Evolutionary conservation across 2,797 vertebrate genomes (phyloP).

Genomic region (Sarcoramphus papa): DNA sequence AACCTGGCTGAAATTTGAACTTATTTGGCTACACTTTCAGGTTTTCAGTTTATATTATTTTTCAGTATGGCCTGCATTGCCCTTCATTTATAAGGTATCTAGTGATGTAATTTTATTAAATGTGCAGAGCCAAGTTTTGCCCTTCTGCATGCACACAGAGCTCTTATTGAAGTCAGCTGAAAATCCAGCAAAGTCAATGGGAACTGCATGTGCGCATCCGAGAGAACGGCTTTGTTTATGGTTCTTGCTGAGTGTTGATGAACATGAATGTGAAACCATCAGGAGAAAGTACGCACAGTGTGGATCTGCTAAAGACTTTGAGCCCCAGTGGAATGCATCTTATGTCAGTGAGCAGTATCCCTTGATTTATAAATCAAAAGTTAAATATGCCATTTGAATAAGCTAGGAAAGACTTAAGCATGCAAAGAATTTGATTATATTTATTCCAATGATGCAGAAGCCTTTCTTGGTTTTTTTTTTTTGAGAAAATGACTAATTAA

Average conservation of each 20-base stretch:
- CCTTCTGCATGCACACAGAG: not conserved
- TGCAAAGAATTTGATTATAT: not conserved
- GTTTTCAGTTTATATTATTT: slow-evolving; percentile 19
- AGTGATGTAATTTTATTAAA: slow-evolving; percentile 24
- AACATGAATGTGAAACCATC: slow-evolving; percentile 5
- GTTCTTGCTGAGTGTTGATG: slow-evolving; percentile 36
- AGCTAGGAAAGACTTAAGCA: not conserved
- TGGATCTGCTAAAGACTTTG: slow-evolving; percentile 21
- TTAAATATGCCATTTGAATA: not conserved
- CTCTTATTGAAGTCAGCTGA: slow-evolving; percentile 49
- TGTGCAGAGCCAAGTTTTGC: not conserved
- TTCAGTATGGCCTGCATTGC: not conserved
- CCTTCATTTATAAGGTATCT: slow-evolving; percentile 1
- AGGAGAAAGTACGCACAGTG: not conserved
- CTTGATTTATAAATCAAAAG: slow-evolving; percentile 22
- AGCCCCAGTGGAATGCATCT: not conserved
- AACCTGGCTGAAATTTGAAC: not conserved
- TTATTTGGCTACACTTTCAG: not conserved
- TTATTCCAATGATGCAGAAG: not conserved
- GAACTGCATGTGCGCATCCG: slow-evolving; percentile 8
- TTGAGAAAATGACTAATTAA: not conserved
- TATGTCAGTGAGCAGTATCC: not conserved
- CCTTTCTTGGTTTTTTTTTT: not conserved
- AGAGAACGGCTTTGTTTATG: slow-evolving; percentile 31
- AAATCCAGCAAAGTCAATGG: slow-evolving; percentile 11